phyloP scores from a whole-genome alignment of 2,888 invertebrate genomes.

The Cosmopolites sordidus region DNA sequence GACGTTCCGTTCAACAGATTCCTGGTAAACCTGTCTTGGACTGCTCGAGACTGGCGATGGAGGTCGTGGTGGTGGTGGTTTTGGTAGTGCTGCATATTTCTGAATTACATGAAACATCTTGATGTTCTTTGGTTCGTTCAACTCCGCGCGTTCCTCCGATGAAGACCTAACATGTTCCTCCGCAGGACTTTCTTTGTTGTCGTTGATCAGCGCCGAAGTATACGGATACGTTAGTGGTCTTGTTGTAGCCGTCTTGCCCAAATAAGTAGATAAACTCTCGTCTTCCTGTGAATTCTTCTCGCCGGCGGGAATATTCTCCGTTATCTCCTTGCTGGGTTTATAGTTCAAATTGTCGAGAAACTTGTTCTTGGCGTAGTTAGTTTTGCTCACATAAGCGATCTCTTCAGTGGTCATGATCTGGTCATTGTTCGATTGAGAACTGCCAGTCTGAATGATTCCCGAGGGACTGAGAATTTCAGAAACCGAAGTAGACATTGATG shows the following conservation, averaged over 20 bases:
- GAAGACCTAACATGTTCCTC: constrained; percentile 27
- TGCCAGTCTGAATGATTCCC: constrained; percentile 23
- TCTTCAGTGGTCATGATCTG: constrained; percentile 44
- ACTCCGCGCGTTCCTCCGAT: constrained; percentile 38
- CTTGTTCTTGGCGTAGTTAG: constrained; percentile 47
- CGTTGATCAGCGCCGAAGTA: constrained; percentile 31
- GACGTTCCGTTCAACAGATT: background rate
- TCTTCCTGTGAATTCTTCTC: constrained; percentile 28
- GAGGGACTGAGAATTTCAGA: constrained; percentile 20
- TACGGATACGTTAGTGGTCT: constrained; percentile 69
- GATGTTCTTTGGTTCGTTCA: constrained; percentile 44
- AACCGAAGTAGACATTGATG: constrained; percentile 33
- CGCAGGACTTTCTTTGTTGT: constrained; percentile 2
- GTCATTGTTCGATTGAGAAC: constrained; percentile 27
- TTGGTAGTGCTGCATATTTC: constrained; percentile 31
- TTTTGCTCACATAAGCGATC: constrained; percentile 44
- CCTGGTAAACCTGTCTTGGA: background rate
- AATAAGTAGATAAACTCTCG: constrained; percentile 36
- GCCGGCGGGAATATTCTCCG: constrained; percentile 16
- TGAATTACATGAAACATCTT: constrained; percentile 46
- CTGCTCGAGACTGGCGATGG: background rate
- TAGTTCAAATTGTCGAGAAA: constrained; percentile 36
- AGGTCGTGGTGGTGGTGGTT: constrained; percentile 1
- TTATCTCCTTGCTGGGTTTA: constrained; percentile 11
- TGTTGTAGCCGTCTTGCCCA: constrained; percentile 51